Evolutionary conservation across 2,113 vertebrate species (phyloP), one percentile per base, ranked within the genome.

Genomic region (Hippocampus barbouri): DNA sequence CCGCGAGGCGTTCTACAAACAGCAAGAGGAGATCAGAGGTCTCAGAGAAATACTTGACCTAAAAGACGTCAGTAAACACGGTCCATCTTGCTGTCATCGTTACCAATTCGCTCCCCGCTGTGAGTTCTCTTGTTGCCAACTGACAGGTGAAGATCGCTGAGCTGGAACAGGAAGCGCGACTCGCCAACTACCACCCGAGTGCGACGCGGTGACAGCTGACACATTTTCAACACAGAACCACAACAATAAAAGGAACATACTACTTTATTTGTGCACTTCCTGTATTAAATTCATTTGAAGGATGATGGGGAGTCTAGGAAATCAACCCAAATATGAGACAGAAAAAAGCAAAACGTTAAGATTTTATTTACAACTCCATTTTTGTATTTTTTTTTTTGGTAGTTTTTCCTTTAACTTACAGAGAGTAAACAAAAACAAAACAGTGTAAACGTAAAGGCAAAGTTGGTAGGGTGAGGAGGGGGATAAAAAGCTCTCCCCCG

Each of bases 311-410:
- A 8, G 34, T 40, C 40, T 20, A 43, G 23, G 41, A 66, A 66
- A 49, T 66, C 5, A 66, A 66, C 27, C 7, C 64, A 49, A 14
- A 47, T 66, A 16, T 23, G 11, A 65, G 63, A 66, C 43, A 8
- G 63, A 21, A 27, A 23, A 40, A 34, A 90, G 86, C 91, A 94
- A 94, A 95, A 94, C 93, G 91, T 94, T 93, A 95, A 94, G 93
- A 94, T 94, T 95, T 94, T 95, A 95, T 95, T 95, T 95, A 95
- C 94, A 95, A 93, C 93, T 89, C 69, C 87, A 54, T 90, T 92
- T 91, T 81, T 86, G 81, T 83, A 73, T 80, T 86, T 82, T 80
- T 84, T 82, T 80, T 84, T 85, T 74, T 30, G 10, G 75, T 84
- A 56, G 43, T 69, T 78, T 79, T 82, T 84, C 70, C 77, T 89